Evolutionary conservation across 2,797 vertebrate species (phyloP), one percentile per base, ranked within the genome.

Genomic region (Sciurus carolinensis): DNA sequence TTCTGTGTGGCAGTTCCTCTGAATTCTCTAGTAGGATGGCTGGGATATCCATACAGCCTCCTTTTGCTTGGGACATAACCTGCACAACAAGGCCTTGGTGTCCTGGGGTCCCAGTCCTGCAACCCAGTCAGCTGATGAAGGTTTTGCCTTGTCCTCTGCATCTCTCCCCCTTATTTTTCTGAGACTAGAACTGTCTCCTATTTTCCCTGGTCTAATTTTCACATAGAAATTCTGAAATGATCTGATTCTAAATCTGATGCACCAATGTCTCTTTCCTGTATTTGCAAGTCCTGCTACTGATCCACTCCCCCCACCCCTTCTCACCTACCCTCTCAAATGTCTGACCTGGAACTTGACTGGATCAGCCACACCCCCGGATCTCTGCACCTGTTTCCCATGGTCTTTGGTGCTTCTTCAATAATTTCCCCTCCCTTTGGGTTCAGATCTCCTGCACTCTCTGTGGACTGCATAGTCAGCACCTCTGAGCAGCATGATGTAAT

Each of bases 291-390:
- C 69, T 87, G 39, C 26, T 47, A 62, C 47, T 86, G 44, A 50
- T 62, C 42, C 7, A 76, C 18, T 39, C 39, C 28, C 94, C 64
- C 57, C 57, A 92, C 91, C 85, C 73, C 44, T 72, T 81, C 71
- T 94, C 69, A 94, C 91, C 85, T 72, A 97, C 88, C 86, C 94
- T 89, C 36, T 94, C 86, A 90, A 90, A 94, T 66, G 50, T 94
- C 96, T 95, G 96, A 96, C 96, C 91, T 97, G 95, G 92, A 91
- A 80, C 92, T 96, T 84, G 96, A 79, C 30, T 52, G 95, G 82
- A 83, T 95, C 73, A 73, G 90, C 86, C 88, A 89, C 72, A 90
- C 33, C 62, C 59, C 82, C 92, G 84, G 96, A 72, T 90, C 83
- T 94, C 88, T 92, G 96, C 80, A 87, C 52, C 69, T 88, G 88